Percentiles rank a stretch among this genome's conserved stretches.
These are phyloP conservation scores for Apeira syringaria DNA, from an alignment of 2,888 invertebrate species.

Conservation along the genomic window DNA sequence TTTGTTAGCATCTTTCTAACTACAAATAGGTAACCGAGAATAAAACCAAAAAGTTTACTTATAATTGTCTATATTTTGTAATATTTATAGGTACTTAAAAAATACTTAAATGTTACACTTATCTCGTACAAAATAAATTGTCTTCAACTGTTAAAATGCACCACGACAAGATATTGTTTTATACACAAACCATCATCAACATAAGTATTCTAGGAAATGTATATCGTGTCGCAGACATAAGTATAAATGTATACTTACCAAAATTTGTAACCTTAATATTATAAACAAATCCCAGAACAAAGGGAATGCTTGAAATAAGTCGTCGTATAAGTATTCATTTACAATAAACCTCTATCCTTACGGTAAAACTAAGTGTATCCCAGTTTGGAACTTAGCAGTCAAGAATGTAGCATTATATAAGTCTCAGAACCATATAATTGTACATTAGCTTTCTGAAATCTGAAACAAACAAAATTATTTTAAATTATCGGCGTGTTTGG, in stretches of 20 bases:
- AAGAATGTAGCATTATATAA: no score
- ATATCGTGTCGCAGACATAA: no score
- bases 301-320: constrained; percentile 17
- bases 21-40: no score
- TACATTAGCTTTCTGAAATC: neutral
- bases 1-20: no score
- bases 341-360: constrained; percentile 27
- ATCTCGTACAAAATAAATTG: neutral
- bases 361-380: constrained; percentile 14
- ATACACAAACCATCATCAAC: no score
- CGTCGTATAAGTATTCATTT: constrained; percentile 6
- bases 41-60: constrained; percentile 2
- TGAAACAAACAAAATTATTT: constrained; percentile 8
- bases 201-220: no score
- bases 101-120: constrained; percentile 10
- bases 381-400: constrained; percentile 17
- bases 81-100: constrained; percentile 9
- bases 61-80: constrained; percentile 11
- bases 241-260: constrained; percentile 1
- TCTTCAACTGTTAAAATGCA: constrained; percentile 3
- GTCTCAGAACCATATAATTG: neutral
- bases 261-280: constrained; percentile 3
- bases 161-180: constrained; percentile 5
- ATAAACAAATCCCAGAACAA: constrained; percentile 11
- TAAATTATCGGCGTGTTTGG: no score